Conservation (phyloP, 2,797 vertebrate genomes). For the Spinibarbus caldwelli region DNA sequence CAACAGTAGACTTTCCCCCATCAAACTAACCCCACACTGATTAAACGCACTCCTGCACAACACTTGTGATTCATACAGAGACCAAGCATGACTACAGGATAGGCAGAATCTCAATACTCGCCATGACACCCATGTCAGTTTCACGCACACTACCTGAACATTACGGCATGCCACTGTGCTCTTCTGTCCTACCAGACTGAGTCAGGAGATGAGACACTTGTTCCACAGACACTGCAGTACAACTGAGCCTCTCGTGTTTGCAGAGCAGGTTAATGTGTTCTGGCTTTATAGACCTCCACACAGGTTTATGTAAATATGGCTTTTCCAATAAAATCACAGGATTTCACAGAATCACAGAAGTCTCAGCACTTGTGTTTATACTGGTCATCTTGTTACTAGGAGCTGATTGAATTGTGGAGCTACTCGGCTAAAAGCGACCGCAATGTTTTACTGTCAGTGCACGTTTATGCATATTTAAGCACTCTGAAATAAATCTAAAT, state of each 20-base stretch:
- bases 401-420: slow-evolving; percentile 33
- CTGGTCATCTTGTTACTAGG: slow-evolving; percentile 35
- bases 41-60: slow-evolving; percentile 5
- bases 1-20: neutral
- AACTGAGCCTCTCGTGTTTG: neutral
- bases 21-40: neutral
- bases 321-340: slow-evolving; percentile 31
- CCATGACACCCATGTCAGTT: neutral
- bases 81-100: neutral
- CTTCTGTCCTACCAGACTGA: neutral
- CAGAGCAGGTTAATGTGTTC: neutral
- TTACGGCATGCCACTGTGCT: neutral
- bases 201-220: slow-evolving; percentile 11
- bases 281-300: slow-evolving; percentile 13
- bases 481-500: slow-evolving; percentile 26
- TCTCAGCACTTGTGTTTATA: slow-evolving; percentile 16
- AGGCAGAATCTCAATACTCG: neutral
- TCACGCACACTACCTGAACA: neutral
- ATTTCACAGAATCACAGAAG: too few relatives aligned
- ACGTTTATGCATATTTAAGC: neutral
- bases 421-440: neutral
- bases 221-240: neutral
- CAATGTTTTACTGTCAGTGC: neutral
- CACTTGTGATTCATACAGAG: neutral
- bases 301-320: slow-evolving; percentile 34